Evolutionary conservation across 2,888 invertebrate genomes (phyloP), one percentile per base, ranked within the genome.

Genomic region (Vanessa cardui): DNA sequence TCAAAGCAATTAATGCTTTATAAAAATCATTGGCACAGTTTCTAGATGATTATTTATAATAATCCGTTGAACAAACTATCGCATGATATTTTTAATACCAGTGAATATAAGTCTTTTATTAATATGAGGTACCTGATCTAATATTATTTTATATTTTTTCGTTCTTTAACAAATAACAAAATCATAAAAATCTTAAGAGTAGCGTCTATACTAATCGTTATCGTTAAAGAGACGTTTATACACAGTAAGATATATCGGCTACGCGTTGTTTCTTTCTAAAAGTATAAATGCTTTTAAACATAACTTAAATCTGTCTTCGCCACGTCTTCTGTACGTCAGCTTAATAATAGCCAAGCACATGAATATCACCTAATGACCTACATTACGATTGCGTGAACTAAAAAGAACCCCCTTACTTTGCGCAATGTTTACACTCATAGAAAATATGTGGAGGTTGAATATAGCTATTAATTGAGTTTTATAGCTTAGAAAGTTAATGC

Each of bases 361-460:
- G 70, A 73, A 73, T 72, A 73, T 82, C 80, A 80, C 83, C 78
- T 78, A 81, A 79, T 87, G 83, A 87, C 87, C 88, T 75, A 87
- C 78, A 83, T 86, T 80, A 75, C 76, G 72, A 77, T 76, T 77
- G 81, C 78, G 81, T 83, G 81, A 80, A 83, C 80, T 82, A 79
- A 78, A 81, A 83, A 84, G 80, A 78, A 84, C 80, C 78, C 81
- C 75, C 80, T 80, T 80, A 79, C 67, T 67, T 70, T 70, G 78
- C 79, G 80, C 78, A 84, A 85, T 81, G 81, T 85, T 83, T 83
- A 76, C 77, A 72, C 76, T 77, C 71, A 67, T 74, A 74, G 81
- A 82, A 80, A 80, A 80, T 49, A 69, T 58, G 31, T 31, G 21
- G 46, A 21, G 58, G n/a, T 47, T n/a, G n/a, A 47, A 47, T 47